These are phyloP conservation scores for Platorchestia sp. DNA, from an alignment of 1,140 invertebrate genomes.

Conservation along the genomic window DNA sequence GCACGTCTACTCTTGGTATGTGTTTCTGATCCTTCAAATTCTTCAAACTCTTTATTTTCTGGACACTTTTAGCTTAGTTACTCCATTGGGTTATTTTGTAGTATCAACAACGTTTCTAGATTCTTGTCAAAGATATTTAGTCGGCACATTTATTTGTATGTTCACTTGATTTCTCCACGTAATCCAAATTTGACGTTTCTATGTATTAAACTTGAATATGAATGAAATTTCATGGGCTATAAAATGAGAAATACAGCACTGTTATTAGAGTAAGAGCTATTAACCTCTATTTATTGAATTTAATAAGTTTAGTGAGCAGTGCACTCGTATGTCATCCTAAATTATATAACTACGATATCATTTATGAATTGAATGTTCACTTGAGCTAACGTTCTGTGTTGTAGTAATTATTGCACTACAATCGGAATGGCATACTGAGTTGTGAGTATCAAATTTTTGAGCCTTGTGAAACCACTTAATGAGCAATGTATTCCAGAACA, in stretches of 20 bases:
- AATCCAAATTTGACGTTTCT: too few relatives aligned
- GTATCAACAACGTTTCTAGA: neutral
- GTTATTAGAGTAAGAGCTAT: too few relatives aligned
- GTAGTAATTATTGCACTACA: too few relatives aligned
- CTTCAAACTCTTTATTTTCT: neutral
- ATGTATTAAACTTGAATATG: too few relatives aligned
- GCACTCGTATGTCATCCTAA: neutral
- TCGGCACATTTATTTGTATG: neutral
- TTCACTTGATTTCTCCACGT: too few relatives aligned
- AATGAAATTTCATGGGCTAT: too few relatives aligned
- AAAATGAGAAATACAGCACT: too few relatives aligned
- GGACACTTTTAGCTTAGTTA: neutral
- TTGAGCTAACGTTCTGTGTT: neutral
- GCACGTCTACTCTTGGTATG: neutral
- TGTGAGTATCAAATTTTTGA: neutral
- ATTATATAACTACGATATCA: neutral
- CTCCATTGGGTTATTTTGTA: neutral
- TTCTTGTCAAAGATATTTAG: neutral
- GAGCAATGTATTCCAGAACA: neutral
- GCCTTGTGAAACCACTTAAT: neutral
- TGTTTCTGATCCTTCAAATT: neutral
- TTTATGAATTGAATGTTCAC: neutral
- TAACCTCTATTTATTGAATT: neutral
- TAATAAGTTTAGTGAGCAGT: neutral
- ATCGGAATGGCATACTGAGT: neutral